phyloP scores from a whole-genome alignment of 2,797 vertebrate genomes.

The Spinibarbus caldwelli region DNA sequence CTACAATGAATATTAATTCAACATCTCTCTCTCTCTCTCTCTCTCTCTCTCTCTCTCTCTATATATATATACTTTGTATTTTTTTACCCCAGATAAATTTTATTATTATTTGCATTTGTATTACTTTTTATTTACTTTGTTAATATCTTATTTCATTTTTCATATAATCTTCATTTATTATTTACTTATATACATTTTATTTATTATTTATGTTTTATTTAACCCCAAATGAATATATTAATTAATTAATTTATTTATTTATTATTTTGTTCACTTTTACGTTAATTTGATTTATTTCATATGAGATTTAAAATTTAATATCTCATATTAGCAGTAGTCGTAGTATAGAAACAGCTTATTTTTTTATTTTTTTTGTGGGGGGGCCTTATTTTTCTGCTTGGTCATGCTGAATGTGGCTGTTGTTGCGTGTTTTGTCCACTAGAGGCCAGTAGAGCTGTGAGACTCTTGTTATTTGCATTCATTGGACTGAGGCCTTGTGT shows the following conservation, averaged over 20 bases:
- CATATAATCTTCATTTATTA: background rate
- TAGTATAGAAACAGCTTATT: no score
- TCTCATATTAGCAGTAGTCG: no score
- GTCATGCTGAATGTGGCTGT: slow-evolving; percentile 8
- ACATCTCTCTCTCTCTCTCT: background rate
- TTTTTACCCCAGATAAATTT: no score
- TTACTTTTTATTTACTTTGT: no score
- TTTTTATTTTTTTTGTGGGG: background rate
- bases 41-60: no score
- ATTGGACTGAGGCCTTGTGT: background rate
- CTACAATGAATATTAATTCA: background rate
- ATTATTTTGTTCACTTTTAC: background rate
- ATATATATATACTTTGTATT: no score
- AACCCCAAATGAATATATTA: background rate
- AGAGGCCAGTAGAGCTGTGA: slow-evolving; percentile 5
- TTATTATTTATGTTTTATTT: background rate
- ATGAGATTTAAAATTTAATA: no score
- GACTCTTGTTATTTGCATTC: background rate
- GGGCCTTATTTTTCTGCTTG: background rate
- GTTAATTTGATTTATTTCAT: background rate
- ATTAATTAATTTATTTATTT: background rate
- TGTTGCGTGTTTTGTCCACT: background rate
- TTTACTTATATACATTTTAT: background rate
- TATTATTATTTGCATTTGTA: no score
- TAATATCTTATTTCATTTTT: no score